Evolutionary conservation across 1,140 invertebrate genomes (phyloP).

Genomic region (Zaprionus africanus): DNA sequence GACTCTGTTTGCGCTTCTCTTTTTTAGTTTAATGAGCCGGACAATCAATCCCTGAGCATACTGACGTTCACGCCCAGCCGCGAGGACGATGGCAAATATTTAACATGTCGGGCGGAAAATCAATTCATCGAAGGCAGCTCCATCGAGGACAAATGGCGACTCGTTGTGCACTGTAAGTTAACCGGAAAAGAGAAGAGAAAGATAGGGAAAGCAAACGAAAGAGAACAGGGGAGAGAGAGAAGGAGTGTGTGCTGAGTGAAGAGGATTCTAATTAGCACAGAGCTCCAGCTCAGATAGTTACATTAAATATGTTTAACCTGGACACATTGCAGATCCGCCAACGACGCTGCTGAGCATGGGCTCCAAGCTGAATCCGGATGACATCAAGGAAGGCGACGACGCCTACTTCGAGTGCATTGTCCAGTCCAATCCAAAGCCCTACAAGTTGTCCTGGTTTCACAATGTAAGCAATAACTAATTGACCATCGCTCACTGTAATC

Average conservation of each 20-base stretch:
- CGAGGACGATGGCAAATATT: conserved; percentile 94
- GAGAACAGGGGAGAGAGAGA: not conserved
- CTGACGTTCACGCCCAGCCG: conserved; percentile 91
- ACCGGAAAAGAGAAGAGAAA: conserved; percentile 2
- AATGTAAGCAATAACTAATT: conserved; percentile 87
- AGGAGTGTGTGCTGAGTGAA: not conserved
- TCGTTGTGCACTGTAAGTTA: conserved; percentile 91
- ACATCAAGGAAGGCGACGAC: conserved; percentile 94
- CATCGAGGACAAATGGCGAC: conserved; percentile 92
- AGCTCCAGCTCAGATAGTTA: not conserved
- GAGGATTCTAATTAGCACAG: conserved; percentile 56
- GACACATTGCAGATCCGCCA: conserved; percentile 88
- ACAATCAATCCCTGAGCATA: conserved; percentile 93
- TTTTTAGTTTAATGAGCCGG: conserved; percentile 90
- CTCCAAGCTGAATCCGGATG: conserved; percentile 90
- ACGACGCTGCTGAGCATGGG: conserved; percentile 91
- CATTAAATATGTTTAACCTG: not conserved
- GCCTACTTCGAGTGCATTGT: conserved; percentile 93
- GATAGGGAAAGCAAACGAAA: not conserved
- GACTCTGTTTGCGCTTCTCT: conserved; percentile 77
- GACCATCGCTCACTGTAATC: not conserved
- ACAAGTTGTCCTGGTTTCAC: conserved; percentile 93
- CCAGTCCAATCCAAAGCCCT: conserved; percentile 91
- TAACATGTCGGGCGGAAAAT: conserved; percentile 95
- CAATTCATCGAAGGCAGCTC: conserved; percentile 91